Conservation (phyloP, 2,888 invertebrate species). For the Dascillus cervinus region DNA sequence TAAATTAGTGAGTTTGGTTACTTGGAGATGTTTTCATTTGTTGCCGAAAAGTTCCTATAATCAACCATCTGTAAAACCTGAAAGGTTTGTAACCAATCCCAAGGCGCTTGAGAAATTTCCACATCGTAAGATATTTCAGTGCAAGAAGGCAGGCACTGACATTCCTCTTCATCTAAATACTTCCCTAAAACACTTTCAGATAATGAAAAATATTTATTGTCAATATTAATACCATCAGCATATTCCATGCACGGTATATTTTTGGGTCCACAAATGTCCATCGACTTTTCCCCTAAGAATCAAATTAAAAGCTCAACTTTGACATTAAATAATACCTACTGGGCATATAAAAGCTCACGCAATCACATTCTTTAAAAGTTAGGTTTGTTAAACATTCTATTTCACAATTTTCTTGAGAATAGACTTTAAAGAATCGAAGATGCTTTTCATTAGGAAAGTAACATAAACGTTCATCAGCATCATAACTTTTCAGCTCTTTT, state of each 20-base stretch:
- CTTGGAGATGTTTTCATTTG: no score
- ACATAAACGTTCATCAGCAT: conserved; percentile 58
- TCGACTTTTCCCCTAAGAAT: neutral
- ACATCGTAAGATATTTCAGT: conserved; percentile 4
- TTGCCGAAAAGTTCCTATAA: no score
- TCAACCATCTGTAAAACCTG: no score
- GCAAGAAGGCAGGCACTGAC: conserved; percentile 6
- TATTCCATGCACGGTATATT: conserved; percentile 1
- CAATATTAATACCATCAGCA: neutral
- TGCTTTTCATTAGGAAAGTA: conserved; percentile 59
- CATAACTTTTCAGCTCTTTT: conserved; percentile 54
- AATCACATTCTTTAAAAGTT: conserved; percentile 54
- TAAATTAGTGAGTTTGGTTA: no score
- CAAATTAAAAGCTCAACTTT: neutral
- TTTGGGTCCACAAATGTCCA: conserved; percentile 3
- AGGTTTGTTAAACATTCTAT: conserved; percentile 65
- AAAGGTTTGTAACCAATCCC: conserved; percentile 4
- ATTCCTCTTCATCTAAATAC: neutral
- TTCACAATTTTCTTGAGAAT: conserved; percentile 67
- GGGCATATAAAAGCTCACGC: conserved; percentile 67
- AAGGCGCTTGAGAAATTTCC: conserved; percentile 4
- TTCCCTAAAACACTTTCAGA: neutral
- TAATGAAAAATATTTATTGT: neutral
- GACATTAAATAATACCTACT: conserved; percentile 37
- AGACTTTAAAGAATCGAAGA: conserved; percentile 57